phyloP scores from a whole-genome alignment of 2,888 invertebrate genomes.

The Caenorhabditis drosophilae region DNA sequence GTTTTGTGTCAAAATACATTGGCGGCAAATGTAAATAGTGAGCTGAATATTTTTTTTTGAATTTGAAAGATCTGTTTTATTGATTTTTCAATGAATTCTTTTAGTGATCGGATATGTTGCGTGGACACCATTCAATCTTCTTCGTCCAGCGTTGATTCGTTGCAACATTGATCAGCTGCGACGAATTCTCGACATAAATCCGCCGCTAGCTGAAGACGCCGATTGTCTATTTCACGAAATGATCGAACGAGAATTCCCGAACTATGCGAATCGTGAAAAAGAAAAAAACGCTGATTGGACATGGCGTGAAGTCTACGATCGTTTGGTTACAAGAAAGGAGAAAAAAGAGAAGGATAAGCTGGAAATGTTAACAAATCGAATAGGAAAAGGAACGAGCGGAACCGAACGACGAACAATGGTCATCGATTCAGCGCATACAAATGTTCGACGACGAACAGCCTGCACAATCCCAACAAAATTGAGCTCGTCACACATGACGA shows the following conservation, averaged over 20 bases:
- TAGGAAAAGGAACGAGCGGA: conserved; percentile 6
- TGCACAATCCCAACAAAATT: conserved; percentile 4
- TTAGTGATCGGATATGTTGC: conserved; percentile 32
- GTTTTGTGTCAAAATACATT: conserved; percentile 24
- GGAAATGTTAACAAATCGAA: conserved; percentile 13
- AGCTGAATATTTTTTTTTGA: conserved; percentile 2
- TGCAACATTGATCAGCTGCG: conserved; percentile 16
- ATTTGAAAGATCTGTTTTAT: background rate
- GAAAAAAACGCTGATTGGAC: conserved; percentile 7
- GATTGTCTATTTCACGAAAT: conserved; percentile 19
- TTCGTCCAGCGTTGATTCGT: conserved; percentile 17
- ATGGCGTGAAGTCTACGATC: conserved; percentile 32
- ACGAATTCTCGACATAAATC: conserved; percentile 22
- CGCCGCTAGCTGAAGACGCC: conserved; percentile 16
- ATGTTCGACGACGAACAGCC: conserved; percentile 8
- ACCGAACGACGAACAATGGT: too few species aligned
- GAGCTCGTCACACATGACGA: conserved; percentile 17
- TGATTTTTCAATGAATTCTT: conserved; percentile 3
- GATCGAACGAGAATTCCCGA: conserved; percentile 20
- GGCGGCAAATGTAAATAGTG: conserved; percentile 13
- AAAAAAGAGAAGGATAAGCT: conserved; percentile 21
- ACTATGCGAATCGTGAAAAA: conserved; percentile 22
- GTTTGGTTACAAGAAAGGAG: conserved; percentile 8
- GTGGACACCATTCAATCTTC: conserved; percentile 18
- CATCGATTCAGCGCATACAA: conserved; percentile 30